Percentiles rank a stretch among this genome's conserved stretches.
Evolutionary conservation across 1,140 invertebrate species (phyloP).

Genomic region (Muscidifurax raptorellus): DNA sequence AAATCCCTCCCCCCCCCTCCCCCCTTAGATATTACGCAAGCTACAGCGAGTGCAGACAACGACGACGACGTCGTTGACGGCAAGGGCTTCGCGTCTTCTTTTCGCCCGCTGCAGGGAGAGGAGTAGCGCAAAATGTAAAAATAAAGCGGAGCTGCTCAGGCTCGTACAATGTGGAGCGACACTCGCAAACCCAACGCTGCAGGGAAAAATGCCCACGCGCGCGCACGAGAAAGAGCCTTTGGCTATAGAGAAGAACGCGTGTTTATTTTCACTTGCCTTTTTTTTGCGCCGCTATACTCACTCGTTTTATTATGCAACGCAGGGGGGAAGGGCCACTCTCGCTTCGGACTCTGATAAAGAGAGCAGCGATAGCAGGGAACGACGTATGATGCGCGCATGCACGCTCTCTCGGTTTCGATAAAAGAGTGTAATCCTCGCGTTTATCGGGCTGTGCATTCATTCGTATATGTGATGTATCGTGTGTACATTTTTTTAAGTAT

Average conservation of each 20-base stretch:
- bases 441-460: no score
- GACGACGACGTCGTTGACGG: not conserved
- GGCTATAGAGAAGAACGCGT: not conserved
- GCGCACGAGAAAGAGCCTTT: not conserved
- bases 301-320: not conserved
- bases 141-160: conserved; percentile 4
- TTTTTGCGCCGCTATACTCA: not conserved
- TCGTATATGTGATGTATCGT: no score
- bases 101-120: not conserved
- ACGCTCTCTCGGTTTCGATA: no score
- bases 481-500: no score
- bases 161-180: conserved; percentile 17
- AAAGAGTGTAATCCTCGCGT: no score
- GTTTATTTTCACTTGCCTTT: not conserved
- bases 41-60: no score
- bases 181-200: not conserved
- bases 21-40: conserved; percentile 16
- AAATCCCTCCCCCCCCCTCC: not conserved
- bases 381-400: no score
- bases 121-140: conserved; percentile 40
- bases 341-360: no score
- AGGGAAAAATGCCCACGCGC: not conserved
- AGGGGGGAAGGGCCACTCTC: no score
- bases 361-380: no score
- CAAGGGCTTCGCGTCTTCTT: conserved; percentile 31